Evolutionary conservation across 2,113 vertebrate genomes (phyloP).

Genomic region (Ptyas mucosa): DNA sequence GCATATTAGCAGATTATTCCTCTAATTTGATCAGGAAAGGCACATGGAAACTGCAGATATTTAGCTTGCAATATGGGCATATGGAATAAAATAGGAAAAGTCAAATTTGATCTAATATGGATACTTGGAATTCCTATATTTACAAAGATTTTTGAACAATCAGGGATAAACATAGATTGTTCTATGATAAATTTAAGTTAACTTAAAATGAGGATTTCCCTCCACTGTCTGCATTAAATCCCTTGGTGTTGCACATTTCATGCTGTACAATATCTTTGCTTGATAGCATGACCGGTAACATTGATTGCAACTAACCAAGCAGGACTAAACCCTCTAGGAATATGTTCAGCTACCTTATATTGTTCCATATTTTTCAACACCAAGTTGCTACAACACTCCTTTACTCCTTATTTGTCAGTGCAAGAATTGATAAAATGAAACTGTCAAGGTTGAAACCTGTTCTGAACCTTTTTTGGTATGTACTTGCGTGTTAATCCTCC

Average conservation of each 20-base stretch:
- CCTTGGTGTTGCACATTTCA: background rate
- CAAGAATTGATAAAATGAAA: background rate
- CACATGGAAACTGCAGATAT: background rate
- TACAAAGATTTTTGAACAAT: background rate
- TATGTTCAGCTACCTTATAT: background rate
- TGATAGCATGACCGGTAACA: background rate
- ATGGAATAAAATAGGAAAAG: background rate
- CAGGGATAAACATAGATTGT: background rate
- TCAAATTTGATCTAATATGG: background rate
- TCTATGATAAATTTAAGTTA: background rate
- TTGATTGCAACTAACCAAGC: background rate
- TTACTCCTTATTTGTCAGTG: background rate
- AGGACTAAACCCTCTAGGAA: background rate
- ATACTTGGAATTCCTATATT: background rate
- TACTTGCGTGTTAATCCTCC: background rate
- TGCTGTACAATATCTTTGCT: background rate
- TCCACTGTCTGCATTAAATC: background rate
- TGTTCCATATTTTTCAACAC: background rate
- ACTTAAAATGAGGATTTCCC: background rate
- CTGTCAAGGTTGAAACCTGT: background rate
- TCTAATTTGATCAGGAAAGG: slow-evolving; percentile 7
- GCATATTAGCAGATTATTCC: background rate
- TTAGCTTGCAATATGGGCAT: background rate
- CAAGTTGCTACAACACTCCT: background rate
- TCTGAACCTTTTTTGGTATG: background rate